These are phyloP conservation scores for Paracanthobrama guichenoti DNA, from an alignment of 2,113 vertebrate species.

Conservation along the genomic window DNA sequence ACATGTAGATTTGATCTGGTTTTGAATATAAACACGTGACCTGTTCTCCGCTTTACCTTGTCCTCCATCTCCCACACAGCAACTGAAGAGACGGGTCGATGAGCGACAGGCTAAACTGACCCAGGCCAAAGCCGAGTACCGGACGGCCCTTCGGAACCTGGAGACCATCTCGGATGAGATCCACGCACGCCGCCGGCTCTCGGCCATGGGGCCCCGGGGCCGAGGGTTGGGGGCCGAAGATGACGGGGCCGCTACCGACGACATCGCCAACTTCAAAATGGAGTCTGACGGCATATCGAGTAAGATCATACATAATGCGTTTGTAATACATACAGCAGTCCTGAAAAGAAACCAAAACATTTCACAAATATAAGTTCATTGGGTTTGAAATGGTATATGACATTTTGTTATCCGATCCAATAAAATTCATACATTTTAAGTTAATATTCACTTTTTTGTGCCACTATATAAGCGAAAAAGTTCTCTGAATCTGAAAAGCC, in stretches of 20 bases:
- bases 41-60: not conserved
- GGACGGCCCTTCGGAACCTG: slow-evolving; percentile 86
- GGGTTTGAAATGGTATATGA: too few relatives aligned
- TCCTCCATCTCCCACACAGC: slow-evolving; percentile 69
- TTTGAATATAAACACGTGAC: not conserved
- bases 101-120: slow-evolving; percentile 88
- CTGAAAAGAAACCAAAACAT: too few relatives aligned
- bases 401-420: too few relatives aligned
- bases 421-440: too few relatives aligned
- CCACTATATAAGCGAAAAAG: too few relatives aligned
- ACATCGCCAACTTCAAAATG: slow-evolving; percentile 76
- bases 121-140: slow-evolving; percentile 89
- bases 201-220: slow-evolving; percentile 86
- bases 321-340: too few relatives aligned
- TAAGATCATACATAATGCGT: slow-evolving; percentile 62
- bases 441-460: too few relatives aligned
- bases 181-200: slow-evolving; percentile 86
- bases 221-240: slow-evolving; percentile 91
- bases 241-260: slow-evolving; percentile 69
- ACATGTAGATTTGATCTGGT: not conserved
- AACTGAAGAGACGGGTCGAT: slow-evolving; percentile 89
- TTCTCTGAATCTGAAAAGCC: too few relatives aligned
- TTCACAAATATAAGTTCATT: too few relatives aligned
- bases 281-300: slow-evolving; percentile 88
- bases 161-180: slow-evolving; percentile 98